Evolutionary conservation across 2,113 vertebrate genomes (phyloP).

Genomic region (Burhinus oedicnemus): DNA sequence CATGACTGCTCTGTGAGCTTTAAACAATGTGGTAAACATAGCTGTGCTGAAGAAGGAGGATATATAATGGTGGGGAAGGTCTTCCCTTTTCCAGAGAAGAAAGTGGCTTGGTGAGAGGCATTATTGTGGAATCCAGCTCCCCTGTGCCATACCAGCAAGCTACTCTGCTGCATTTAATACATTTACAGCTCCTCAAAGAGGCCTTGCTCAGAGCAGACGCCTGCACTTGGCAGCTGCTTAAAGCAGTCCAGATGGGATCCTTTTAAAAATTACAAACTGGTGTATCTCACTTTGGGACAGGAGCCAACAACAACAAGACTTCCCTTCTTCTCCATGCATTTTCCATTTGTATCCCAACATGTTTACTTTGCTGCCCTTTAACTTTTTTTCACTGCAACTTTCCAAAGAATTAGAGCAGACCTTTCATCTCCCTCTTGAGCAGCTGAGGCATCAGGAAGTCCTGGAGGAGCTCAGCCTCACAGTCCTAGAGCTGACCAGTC

Average conservation of each 20-base stretch:
- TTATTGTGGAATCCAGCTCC: not conserved
- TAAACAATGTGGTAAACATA: rapidly evolving
- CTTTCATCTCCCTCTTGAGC: constrained; percentile 51
- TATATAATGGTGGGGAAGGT: not conserved
- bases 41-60: not conserved
- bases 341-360: constrained; percentile 70
- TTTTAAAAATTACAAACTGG: constrained; percentile 66
- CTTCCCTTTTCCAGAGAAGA: not conserved
- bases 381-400: constrained; percentile 64
- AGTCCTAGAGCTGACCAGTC: not conserved
- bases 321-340: constrained; percentile 56
- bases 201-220: constrained; percentile 53
- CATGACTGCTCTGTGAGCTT: not conserved
- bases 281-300: constrained; percentile 64
- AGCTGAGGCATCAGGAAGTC: constrained; percentile 27
- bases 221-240: constrained; percentile 62
- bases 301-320: constrained; percentile 63
- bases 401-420: not conserved
- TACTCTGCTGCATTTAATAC: not conserved
- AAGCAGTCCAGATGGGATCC: constrained; percentile 68
- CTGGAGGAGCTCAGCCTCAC: not conserved
- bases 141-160: constrained; percentile 16
- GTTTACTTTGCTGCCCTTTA: constrained; percentile 71
- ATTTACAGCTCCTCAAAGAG: constrained; percentile 57
- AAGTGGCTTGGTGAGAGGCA: not conserved